Conservation (phyloP, 1,140 invertebrate genomes). For the Rhopalosiphum maidis region DNA sequence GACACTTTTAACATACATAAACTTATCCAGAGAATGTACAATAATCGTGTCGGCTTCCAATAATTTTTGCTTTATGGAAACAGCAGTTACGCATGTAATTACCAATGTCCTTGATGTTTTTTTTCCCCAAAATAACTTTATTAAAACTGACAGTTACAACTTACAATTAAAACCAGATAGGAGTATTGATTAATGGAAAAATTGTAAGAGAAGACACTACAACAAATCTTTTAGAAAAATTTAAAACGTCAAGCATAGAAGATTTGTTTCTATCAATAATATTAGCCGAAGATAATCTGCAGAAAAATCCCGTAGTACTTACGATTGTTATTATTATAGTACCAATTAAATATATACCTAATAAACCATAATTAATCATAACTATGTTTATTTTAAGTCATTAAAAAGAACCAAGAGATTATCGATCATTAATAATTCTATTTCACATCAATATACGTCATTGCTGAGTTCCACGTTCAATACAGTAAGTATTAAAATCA, state of each 20-base stretch:
- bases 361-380: not conserved
- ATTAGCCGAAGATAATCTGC: not conserved
- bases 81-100: slow-evolving; percentile 48
- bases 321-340: not conserved
- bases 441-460: not conserved
- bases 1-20: not conserved
- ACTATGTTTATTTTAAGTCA: not conserved
- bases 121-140: not conserved
- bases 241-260: not conserved
- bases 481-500: slow-evolving; percentile 13
- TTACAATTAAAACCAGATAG: not conserved
- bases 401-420: not conserved
- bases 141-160: not conserved
- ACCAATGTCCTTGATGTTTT: not conserved
- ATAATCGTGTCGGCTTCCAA: slow-evolving; percentile 35
- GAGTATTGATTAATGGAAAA: slow-evolving; percentile 27
- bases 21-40: slow-evolving; percentile 31
- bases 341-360: not conserved
- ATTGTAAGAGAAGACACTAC: slow-evolving; percentile 10
- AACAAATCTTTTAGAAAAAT: not conserved
- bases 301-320: not conserved
- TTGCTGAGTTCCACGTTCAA: not conserved
- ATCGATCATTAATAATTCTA: not conserved
- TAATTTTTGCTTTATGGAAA: slow-evolving; percentile 45
- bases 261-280: not conserved